These are phyloP conservation scores for Electrophaes corylata DNA, from an alignment of 2,888 invertebrate species.

Conservation along the genomic window DNA sequence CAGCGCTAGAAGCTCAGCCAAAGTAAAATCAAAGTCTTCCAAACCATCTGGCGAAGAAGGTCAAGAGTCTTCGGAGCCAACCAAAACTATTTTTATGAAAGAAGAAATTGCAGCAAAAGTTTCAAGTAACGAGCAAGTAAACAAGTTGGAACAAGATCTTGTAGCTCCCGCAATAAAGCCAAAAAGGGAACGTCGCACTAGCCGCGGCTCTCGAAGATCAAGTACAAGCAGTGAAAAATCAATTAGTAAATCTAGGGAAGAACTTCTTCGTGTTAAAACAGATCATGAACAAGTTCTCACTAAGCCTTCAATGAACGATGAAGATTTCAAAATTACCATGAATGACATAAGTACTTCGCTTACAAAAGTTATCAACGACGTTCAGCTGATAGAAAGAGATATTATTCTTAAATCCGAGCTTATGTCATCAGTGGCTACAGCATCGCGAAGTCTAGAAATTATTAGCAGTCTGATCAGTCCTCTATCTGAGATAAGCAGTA, in stretches of 20 bases:
- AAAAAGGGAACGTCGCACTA: conserved; percentile 68
- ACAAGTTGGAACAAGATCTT: conserved; percentile 12
- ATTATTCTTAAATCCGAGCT: conserved; percentile 86
- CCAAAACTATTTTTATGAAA: conserved; percentile 61
- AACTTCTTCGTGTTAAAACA: conserved; percentile 47
- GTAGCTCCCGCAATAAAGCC: conserved; percentile 48
- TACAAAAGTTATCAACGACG: conserved; percentile 82
- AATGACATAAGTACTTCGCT: conserved; percentile 52
- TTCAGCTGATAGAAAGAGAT: conserved; percentile 86
- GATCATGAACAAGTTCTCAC: conserved; percentile 31
- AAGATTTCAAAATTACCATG: conserved; percentile 59
- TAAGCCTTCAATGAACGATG: conserved; percentile 46
- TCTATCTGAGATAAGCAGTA: conserved; percentile 86
- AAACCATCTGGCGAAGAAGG: conserved; percentile 63
- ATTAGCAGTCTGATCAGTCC: conserved; percentile 86
- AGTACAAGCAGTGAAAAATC: conserved; percentile 81
- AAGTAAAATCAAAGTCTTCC: conserved; percentile 64
- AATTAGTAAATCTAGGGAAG: conserved; percentile 62
- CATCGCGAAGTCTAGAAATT: conserved; percentile 87
- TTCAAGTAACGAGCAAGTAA: conserved; percentile 31
- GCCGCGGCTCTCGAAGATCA: conserved; percentile 73
- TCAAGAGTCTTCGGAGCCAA: conserved; percentile 62
- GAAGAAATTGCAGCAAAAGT: conserved; percentile 52
- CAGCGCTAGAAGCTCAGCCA: conserved; percentile 86
- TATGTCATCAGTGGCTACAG: conserved; percentile 87